Base-by-base conservation (phyloP, 2,888 invertebrate genomes). In the Drosophila yooni region DNA sequence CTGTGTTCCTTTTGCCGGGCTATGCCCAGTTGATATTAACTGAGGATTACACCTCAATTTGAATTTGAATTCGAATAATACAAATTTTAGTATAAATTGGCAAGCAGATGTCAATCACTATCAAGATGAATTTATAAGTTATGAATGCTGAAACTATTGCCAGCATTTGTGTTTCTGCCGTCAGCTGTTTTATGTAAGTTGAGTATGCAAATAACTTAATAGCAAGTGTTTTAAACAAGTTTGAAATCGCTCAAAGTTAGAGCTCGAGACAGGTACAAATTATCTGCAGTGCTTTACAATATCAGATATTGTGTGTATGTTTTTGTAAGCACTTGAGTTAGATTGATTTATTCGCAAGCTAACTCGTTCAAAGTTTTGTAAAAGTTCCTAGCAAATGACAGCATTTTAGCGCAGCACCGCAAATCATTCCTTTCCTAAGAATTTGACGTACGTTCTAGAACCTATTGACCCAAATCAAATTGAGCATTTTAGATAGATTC, bases 401-500 rank as follows among this genome's bases (percentile, higher is more conserved):
- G 33, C n/a, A 33, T 21, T 33, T n/a, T 21, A 18, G 21, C 7
- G 31, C n/a, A 21, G 29, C 56, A 40, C 18, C 46, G 11, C 21
- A 33, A 18, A 46, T n/a, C 11, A 25, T 46, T 31, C 2, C 7
- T 33, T 36, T 5, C 4, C 50, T 29, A 15, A 59, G 25, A 46
- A 50, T 36, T 59, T 34, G 46, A 34, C 29, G 48, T n/a, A 50
- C 34, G 48, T 36, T 36, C 25, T 27, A n/a, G 4, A 36, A 43
- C 29, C n/a, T 29, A 59, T 50, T 59, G 34, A 50, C 50, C 50
- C 29, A 36, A 50, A 48, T 59, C 48, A 59, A 56, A 38, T 50
- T 15, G n/a, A 46, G 8, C 13, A 34, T 36, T 27, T 58, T 48
- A 40, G n/a, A 29, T 29, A 15, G 38, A 38, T 27, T 15, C 13